Evolutionary conservation across 2,888 invertebrate genomes (phyloP).

Genomic region (Orthonychiurus folsomi): DNA sequence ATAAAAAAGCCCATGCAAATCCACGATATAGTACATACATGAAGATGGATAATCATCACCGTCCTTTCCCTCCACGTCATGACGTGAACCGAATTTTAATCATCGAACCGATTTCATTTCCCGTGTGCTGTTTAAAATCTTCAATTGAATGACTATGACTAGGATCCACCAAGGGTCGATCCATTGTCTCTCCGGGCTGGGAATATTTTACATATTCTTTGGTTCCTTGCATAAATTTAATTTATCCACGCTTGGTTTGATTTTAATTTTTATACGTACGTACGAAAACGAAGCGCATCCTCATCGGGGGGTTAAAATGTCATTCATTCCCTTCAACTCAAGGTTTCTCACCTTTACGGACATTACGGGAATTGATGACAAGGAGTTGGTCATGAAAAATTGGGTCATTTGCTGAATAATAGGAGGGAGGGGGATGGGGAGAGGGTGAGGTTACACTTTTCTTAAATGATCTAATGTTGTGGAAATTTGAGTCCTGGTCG

Average conservation of each 20-base stretch:
- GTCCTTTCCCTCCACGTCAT: too few relatives aligned
- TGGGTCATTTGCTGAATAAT: neutral
- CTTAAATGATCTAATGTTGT: neutral
- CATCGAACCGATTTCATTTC: neutral
- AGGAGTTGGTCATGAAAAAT: neutral
- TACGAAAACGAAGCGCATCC: too few relatives aligned
- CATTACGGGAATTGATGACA: neutral
- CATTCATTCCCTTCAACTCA: neutral
- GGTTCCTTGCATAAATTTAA: too few relatives aligned
- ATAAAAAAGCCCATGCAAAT: neutral
- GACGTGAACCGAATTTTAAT: conserved; percentile 20
- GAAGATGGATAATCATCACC: conserved; percentile 19
- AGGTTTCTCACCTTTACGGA: neutral
- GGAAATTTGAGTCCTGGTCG: neutral
- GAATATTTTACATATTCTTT: too few relatives aligned
- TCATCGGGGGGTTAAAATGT: too few relatives aligned
- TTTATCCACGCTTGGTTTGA: neutral
- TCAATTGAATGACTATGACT: neutral
- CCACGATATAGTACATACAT: neutral
- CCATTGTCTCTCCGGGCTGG: neutral
- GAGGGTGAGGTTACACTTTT: neutral
- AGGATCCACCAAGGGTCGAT: neutral
- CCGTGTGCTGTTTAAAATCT: too few relatives aligned
- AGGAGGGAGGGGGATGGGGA: neutral
- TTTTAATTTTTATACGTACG: neutral